Conservation (phyloP, 1,140 invertebrate genomes). For the Fopius arisanus region DNA sequence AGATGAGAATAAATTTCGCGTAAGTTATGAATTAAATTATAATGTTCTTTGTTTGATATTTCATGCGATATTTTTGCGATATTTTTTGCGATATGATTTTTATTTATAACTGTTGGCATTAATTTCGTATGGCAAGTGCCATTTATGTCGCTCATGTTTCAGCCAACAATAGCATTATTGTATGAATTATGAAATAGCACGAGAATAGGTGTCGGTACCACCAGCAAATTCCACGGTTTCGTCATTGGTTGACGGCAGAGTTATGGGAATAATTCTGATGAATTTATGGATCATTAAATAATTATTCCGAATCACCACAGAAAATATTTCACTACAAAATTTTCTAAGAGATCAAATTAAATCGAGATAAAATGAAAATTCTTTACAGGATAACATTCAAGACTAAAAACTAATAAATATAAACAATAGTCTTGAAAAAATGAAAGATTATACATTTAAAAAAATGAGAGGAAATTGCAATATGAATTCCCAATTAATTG, state of each 20-base stretch:
- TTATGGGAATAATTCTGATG: background rate
- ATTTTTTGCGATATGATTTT: background rate
- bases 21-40: too few species aligned
- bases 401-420: too few species aligned
- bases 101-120: background rate
- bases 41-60: too few species aligned
- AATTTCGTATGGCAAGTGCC: background rate
- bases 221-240: background rate
- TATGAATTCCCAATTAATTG: too few species aligned
- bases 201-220: background rate
- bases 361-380: too few species aligned
- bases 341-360: too few species aligned
- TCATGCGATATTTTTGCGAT: too few species aligned
- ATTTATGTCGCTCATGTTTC: background rate
- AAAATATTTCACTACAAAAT: background rate
- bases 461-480: too few species aligned
- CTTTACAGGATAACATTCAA: too few species aligned
- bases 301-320: background rate
- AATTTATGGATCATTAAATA: background rate
- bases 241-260: background rate
- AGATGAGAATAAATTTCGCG: too few species aligned
- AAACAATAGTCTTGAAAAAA: too few species aligned
- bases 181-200: background rate
- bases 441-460: too few species aligned
- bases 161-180: background rate